Evolutionary conservation across 1,140 invertebrate genomes (phyloP).

Genomic region (Halotydeus destructor): DNA sequence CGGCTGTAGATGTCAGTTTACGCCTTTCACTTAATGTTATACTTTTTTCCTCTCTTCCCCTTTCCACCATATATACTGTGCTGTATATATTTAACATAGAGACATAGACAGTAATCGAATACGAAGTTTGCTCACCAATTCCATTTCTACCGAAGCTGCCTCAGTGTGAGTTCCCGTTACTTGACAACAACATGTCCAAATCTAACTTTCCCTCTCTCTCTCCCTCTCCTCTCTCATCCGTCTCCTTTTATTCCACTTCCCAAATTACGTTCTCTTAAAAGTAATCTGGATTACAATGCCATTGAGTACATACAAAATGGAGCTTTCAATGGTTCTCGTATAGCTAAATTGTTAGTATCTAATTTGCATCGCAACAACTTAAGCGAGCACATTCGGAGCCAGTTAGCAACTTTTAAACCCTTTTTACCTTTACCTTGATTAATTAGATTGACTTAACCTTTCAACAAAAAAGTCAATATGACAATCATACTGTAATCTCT

Average conservation of each 20-base stretch:
- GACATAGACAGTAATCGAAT: too few species aligned
- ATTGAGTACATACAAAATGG: conserved; percentile 35
- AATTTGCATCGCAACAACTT: conserved; percentile 4
- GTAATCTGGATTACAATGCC: conserved; percentile 30
- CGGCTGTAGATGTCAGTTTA: too few species aligned
- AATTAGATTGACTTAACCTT: conserved; percentile 4
- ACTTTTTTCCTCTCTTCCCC: too few species aligned
- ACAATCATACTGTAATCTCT: neutral
- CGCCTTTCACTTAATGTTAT: too few species aligned
- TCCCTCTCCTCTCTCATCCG: neutral
- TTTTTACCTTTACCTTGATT: neutral
- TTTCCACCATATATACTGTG: too few species aligned
- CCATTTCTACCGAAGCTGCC: too few species aligned
- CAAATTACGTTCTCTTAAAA: conserved; percentile 12
- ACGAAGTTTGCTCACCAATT: too few species aligned
- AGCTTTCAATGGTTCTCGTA: conserved; percentile 40
- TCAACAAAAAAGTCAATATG: neutral
- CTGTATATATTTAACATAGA: too few species aligned
- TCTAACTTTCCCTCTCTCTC: neutral
- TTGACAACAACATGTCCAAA: neutral
- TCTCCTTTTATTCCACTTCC: conserved; percentile 1
- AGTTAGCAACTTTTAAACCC: neutral
- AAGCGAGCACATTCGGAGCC: conserved; percentile 2
- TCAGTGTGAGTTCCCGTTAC: too few species aligned
- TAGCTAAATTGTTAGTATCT: conserved; percentile 38